phyloP scores from a whole-genome alignment of 2,888 invertebrate genomes.

The Lucinisca nassula region DNA sequence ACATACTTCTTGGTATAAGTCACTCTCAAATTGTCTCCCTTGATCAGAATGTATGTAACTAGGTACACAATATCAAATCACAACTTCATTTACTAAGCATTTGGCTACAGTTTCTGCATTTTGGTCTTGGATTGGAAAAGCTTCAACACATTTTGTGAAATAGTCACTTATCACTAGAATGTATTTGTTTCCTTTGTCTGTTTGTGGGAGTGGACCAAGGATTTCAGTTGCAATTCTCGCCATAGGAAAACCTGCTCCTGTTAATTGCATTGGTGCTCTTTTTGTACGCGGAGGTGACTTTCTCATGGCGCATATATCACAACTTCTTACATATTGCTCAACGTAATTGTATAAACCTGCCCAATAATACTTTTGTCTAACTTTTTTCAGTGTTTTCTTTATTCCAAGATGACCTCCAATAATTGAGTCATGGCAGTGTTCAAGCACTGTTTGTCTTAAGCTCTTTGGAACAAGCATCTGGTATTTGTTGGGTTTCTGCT shows the following conservation, averaged over 20 bases:
- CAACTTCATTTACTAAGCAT: neutral
- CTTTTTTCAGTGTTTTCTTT: neutral
- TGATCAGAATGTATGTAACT: neutral
- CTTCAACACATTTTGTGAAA: neutral
- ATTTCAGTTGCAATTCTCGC: neutral
- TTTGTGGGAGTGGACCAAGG: neutral
- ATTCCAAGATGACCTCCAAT: slow-evolving; percentile 7
- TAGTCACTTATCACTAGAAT: slow-evolving; percentile 1
- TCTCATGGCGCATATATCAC: neutral
- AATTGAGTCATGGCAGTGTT: neutral
- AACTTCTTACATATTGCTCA: neutral
- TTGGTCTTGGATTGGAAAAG: neutral
- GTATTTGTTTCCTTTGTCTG: neutral
- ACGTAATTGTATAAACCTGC: neutral
- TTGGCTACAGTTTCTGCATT: neutral
- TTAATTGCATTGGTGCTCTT: neutral
- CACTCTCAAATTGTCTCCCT: neutral
- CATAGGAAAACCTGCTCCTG: slow-evolving; percentile 3
- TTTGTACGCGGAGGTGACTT: slow-evolving; percentile 4
- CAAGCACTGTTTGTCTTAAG: neutral
- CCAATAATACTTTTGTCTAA: neutral
- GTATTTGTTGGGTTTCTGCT: neutral
- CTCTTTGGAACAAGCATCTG: neutral
- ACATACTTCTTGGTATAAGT: neutral
- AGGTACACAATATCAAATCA: neutral